Evolutionary conservation across 2,797 vertebrate species (phyloP).

Genomic region (Coilia nasus): DNA sequence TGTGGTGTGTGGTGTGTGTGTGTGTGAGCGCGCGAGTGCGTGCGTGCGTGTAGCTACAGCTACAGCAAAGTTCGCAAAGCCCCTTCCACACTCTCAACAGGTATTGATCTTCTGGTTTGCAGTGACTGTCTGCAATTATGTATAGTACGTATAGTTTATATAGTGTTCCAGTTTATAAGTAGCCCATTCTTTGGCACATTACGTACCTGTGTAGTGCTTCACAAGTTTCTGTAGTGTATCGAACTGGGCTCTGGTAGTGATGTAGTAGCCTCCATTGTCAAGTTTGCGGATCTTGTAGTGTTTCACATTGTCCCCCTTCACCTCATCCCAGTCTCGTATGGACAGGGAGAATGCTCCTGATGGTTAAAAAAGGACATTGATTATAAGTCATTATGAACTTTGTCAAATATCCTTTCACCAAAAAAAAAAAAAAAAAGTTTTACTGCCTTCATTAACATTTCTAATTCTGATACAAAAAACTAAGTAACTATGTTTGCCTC

Average conservation of each 20-base stretch:
- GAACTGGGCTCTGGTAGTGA: conserved; percentile 96
- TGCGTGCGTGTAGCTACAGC: not conserved
- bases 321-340: conserved; percentile 95
- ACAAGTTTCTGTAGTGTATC: conserved; percentile 93
- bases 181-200: too few relatives aligned
- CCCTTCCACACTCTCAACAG: not conserved
- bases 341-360: conserved; percentile 93
- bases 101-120: not conserved
- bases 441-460: not conserved
- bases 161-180: not conserved
- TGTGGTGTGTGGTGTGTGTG: too few relatives aligned
- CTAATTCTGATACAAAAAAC: too few relatives aligned
- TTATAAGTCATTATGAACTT: not conserved
- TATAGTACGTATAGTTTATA: not conserved
- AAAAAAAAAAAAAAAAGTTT: not conserved
- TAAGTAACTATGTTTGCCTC: too few relatives aligned
- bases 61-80: too few relatives aligned
- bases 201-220: conserved; percentile 94
- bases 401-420: not conserved
- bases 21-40: not conserved
- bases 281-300: conserved; percentile 99
- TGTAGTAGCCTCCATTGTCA: conserved; percentile 96
- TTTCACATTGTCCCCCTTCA: conserved; percentile 96
- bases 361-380: not conserved
- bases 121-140: not conserved